Conservation (phyloP, 1,140 invertebrate genomes). For the Acyrthosiphon pisum region DNA sequence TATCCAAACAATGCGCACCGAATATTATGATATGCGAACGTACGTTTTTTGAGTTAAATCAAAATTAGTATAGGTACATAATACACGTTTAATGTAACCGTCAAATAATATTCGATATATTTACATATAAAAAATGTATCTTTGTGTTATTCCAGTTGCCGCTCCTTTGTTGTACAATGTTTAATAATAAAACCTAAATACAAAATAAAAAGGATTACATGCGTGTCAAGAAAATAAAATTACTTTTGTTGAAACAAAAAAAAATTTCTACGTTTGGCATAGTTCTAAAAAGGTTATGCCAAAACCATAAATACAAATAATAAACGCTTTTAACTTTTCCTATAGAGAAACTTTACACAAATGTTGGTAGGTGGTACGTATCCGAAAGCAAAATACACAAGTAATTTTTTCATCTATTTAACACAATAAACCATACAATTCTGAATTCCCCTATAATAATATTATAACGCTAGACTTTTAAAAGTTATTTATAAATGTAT, state of each 20-base stretch:
- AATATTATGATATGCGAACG: neutral
- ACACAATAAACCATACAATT: neutral
- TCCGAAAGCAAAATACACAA: neutral
- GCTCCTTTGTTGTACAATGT: neutral
- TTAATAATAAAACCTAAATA: constrained; percentile 10
- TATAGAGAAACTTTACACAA: neutral
- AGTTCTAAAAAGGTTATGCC: constrained; percentile 5
- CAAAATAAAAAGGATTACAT: neutral
- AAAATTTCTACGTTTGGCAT: neutral
- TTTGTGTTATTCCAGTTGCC: neutral
- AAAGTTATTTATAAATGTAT: neutral
- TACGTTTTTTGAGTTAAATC: neutral
- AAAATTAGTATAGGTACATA: neutral
- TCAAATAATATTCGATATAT: neutral
- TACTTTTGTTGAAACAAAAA: constrained; percentile 5
- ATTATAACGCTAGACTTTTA: neutral
- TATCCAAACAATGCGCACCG: neutral
- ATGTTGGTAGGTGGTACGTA: neutral
- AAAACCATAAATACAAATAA: constrained; percentile 27
- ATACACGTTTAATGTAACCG: too few relatives aligned
- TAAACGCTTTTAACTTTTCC: constrained; percentile 15
- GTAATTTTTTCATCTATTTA: neutral
- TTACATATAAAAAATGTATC: neutral
- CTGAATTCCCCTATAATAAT: neutral
- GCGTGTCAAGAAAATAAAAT: neutral